Evolutionary conservation across 1,140 invertebrate genomes (phyloP).

Genomic region (Leptopilina boulardi): DNA sequence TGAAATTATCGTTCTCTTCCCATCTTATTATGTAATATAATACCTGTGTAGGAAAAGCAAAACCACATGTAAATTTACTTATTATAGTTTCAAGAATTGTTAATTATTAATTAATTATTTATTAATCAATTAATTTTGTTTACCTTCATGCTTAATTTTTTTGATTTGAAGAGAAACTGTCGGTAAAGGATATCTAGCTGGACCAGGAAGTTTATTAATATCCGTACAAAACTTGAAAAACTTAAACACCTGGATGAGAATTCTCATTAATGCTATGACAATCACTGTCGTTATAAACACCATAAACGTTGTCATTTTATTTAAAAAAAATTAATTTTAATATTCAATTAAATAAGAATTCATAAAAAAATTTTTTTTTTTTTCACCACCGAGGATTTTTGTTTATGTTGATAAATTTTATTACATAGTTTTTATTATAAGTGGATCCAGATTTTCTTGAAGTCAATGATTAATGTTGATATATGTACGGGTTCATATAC

Average conservation of each 20-base stretch:
- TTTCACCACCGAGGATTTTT: not conserved
- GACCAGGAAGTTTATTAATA: constrained; percentile 50
- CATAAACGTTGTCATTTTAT: not conserved
- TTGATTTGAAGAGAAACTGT: constrained; percentile 39
- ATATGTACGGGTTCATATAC: not conserved
- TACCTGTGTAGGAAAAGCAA: no score
- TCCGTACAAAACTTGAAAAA: constrained; percentile 39
- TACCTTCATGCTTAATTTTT: constrained; percentile 50
- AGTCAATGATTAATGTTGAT: not conserved
- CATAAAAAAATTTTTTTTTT: not conserved
- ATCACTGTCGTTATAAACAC: constrained; percentile 35
- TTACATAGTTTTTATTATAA: not conserved
- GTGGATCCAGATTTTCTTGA: not conserved
- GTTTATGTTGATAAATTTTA: not conserved
- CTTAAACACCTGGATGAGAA: constrained; percentile 28
- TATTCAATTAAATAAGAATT: not conserved
- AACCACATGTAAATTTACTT: no score
- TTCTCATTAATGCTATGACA: not conserved
- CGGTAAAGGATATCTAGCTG: constrained; percentile 45
- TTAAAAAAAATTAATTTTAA: not conserved
- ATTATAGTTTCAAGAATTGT: no score
- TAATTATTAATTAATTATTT: constrained; percentile 56
- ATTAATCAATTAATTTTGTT: constrained; percentile 72
- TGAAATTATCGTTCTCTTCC: no score
- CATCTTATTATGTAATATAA: no score